Percentiles rank a stretch among this genome's conserved stretches.
These are phyloP conservation scores for Cyclura pinguis DNA, from an alignment of 2,797 vertebrate genomes.

Conservation along the genomic window DNA sequence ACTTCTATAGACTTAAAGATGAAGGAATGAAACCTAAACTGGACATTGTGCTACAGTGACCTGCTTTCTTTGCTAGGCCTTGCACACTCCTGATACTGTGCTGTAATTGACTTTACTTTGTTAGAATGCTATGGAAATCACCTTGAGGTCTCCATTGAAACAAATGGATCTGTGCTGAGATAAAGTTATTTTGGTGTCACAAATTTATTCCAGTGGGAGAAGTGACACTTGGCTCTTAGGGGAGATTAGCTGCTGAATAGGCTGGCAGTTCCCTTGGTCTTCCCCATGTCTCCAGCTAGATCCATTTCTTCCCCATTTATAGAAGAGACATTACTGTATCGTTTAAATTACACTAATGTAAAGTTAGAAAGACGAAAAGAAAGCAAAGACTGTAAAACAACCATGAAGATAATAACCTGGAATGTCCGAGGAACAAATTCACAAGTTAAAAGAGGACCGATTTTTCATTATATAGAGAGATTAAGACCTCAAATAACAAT, in stretches of 20 bases:
- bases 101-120: not conserved
- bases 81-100: not conserved
- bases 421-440: too few species aligned
- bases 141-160: not conserved
- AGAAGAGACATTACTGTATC: too few species aligned
- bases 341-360: not conserved
- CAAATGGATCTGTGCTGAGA: not conserved
- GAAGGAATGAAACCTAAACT: not conserved
- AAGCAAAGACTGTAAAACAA: too few species aligned
- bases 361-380: too few species aligned
- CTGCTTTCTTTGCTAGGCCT: not conserved
- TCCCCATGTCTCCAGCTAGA: not conserved
- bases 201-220: not conserved
- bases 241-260: not conserved
- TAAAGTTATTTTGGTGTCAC: not conserved
- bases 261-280: not conserved
- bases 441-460: too few species aligned
- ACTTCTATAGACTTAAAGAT: not conserved
- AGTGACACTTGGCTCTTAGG: not conserved
- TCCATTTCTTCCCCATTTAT: not conserved
- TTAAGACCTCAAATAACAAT: too few species aligned
- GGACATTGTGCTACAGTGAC: not conserved
- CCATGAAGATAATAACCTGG: too few species aligned
- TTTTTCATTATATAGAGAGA: too few species aligned
- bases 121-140: not conserved